Base-by-base conservation (phyloP, 2,797 vertebrate species). In the Amphiprion clarkii region DNA sequence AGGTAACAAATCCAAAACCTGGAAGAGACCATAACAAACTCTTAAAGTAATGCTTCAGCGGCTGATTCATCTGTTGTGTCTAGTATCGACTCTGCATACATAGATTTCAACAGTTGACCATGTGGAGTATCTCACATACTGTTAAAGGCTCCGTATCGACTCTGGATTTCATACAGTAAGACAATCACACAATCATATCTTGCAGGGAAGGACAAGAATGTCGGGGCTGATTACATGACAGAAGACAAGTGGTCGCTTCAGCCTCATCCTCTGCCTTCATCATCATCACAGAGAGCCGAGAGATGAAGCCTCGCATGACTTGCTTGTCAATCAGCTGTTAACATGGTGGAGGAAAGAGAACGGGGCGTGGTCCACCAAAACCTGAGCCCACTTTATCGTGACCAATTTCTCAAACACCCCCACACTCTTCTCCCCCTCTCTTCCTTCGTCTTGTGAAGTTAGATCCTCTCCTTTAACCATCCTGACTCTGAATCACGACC, bases 1-100 rank as follows among this genome's bases (percentile, higher is more conserved):
- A 99, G 2, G 98, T 99, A 86, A 99, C 98, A 73, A 99, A 99
- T 17, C 98, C 98, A 39, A 99, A 99, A 66, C 98, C 98, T 99
- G 88, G 59, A 72, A 61, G 25, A 83, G 59, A 86, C 33, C 57
- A 17, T 77, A 39, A 78, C 25, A 79, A 0, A 55, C 10, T 49
- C 4, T 48, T 16, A 2, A 58, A 36, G 3, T 9, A 16, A 46
- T 51, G 59, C 42, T 31, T 9, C 25, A 54, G 25, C 27, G 29
- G 53, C 9, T 53, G 16, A 17, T 19, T n/a, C n/a, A 8, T 49
- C 17, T 19, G 21, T 21, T 13, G 21, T 46, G 7, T 42, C 40
- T 6, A 25, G 55, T 5, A 1, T 36, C 59, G 31, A 78, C 61
- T 13, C 19, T 16, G 1, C 33, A 36, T 36, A 1, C 33, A 36